Evolutionary conservation across 2,888 invertebrate species (phyloP), one percentile per base, ranked within the genome.

Genomic region (Plagiodera versicolora): DNA sequence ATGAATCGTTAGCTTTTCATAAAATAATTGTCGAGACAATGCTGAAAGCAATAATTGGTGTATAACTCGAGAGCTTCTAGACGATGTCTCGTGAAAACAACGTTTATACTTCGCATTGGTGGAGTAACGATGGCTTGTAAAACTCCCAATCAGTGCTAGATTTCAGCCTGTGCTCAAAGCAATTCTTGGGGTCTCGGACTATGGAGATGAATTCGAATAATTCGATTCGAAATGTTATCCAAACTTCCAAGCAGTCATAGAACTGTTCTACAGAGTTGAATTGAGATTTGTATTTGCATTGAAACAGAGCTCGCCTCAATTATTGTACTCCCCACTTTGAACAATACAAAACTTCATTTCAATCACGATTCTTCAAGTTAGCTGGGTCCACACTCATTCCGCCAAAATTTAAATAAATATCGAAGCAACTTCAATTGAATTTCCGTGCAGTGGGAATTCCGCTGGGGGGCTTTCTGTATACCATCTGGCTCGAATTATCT

Each of bases 401-500:
- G 14, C n/a, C 14, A 54, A 39, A 53, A 54, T 54, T 46, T 28
- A 18, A 54, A 46, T 56, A 49, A 48, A 56, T 39, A 18, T 35
- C 14, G 35, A 19, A 35, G 47, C 20, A 48, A 56, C 20, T 56
- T 56, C 14, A 48, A 56, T 49, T 56, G 48, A 56, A 49, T 56
- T 56, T 32, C 56, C 32, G 18, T 30, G 50, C 39, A 56, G 39
- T 48, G 16, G 35, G 30, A 32, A 32, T 46, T 45, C 19, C 46
- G 28, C 16, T 9, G 3, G 18, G 28, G 19, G 14, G 39, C n/a
- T 39, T n/a, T 39, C n/a, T 39, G 14, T 39, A 39, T 39, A 39
- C 14, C 39, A 39, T n/a, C 39, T 39, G 39, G 39, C 39, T 39
- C 6, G 14, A 39, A 39, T 39, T 39, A 39, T 39, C n/a, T 39